A percentile compares a stretch with the other conserved stretches of the same genome.
Conservation (phyloP, 1,140 invertebrate species). For the Eupeodes corollae region DNA sequence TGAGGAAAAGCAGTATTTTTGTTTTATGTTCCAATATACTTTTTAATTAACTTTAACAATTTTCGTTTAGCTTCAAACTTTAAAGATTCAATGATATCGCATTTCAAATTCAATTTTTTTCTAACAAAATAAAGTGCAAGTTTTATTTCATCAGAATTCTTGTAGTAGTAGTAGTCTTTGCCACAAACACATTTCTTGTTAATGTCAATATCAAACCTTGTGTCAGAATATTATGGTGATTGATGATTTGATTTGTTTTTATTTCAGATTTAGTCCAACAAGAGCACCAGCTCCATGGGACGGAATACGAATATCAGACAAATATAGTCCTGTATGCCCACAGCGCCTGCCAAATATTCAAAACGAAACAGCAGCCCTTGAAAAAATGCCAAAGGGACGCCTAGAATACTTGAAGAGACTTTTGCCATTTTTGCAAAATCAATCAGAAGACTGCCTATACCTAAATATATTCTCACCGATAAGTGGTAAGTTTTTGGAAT, state of each 20-base stretch:
- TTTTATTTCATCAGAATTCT: too few species aligned
- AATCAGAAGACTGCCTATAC: conserved; percentile 94
- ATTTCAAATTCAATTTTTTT: too few species aligned
- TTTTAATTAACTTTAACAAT: too few species aligned
- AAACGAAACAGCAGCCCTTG: conserved; percentile 69
- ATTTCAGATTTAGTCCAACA: conserved; percentile 73
- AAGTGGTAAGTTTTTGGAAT: conserved; percentile 57
- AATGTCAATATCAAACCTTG: too few species aligned
- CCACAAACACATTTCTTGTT: too few species aligned
- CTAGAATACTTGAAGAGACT: conserved; percentile 75
- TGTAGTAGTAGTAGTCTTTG: too few species aligned
- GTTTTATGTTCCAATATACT: too few species aligned
- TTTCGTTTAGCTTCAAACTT: too few species aligned
- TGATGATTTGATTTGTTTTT: neutral
- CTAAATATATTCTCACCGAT: conserved; percentile 91
- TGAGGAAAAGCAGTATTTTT: too few species aligned
- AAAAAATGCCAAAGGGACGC: conserved; percentile 79
- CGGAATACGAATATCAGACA: conserved; percentile 65
- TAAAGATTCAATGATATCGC: too few species aligned
- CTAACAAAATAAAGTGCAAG: too few species aligned
- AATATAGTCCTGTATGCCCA: conserved; percentile 78
- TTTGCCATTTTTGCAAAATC: conserved; percentile 72
- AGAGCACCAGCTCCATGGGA: conserved; percentile 81
- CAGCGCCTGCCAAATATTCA: conserved; percentile 74
- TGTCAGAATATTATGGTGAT: too few species aligned